Evolutionary conservation across 1,140 invertebrate species (phyloP).

Genomic region (Microplitis mediator): DNA sequence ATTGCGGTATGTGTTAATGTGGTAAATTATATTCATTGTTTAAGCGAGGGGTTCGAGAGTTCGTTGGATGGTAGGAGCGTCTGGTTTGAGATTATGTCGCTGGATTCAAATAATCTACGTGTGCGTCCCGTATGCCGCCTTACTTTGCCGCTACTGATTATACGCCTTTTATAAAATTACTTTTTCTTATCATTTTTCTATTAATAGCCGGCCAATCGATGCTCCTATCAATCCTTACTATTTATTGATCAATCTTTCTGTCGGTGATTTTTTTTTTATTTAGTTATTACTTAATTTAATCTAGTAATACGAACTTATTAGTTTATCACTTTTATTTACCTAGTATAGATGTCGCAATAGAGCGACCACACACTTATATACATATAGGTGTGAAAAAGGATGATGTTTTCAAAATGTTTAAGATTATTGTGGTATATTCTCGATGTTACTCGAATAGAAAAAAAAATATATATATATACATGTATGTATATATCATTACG

Average conservation of each 20-base stretch:
- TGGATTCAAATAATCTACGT: constrained; percentile 47
- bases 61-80: constrained; percentile 40
- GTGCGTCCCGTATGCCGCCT: constrained; percentile 14
- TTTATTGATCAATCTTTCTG: too few relatives aligned
- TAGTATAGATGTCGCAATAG: constrained; percentile 25
- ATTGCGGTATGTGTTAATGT: constrained; percentile 25
- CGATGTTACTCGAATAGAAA: background rate
- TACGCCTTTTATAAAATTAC: background rate
- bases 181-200: background rate
- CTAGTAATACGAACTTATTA: background rate
- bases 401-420: constrained; percentile 2
- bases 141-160: background rate
- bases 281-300: background rate
- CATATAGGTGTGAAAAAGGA: constrained; percentile 7
- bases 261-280: too few relatives aligned
- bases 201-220: too few relatives aligned
- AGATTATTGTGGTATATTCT: background rate
- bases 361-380: background rate
- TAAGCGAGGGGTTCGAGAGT: constrained; percentile 68
- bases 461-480: background rate
- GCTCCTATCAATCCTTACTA: too few relatives aligned
- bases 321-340: background rate
- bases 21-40: constrained; percentile 44
- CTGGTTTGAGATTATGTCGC: constrained; percentile 57
- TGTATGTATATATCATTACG: background rate